Conservation (phyloP, 2,888 invertebrate species). For the Mylabris sibirica region DNA sequence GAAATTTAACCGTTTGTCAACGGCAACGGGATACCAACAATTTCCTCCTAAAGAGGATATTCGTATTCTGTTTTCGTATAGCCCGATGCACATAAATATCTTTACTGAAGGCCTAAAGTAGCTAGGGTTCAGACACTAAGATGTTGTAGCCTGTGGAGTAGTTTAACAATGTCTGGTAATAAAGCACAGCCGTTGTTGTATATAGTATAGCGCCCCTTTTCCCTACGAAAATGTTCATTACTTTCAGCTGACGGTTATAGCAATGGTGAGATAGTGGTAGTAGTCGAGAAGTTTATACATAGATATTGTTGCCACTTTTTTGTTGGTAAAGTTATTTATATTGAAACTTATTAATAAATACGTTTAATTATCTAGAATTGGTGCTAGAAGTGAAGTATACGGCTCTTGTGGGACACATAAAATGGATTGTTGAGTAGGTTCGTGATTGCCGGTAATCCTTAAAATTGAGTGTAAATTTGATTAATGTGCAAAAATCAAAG, state of each 20-base stretch:
- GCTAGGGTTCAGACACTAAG: slow-evolving; percentile 24
- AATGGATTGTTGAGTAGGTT: background rate
- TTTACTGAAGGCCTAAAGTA: slow-evolving; percentile 31
- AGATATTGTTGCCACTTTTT: background rate
- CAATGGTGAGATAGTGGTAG: slow-evolving; percentile 19
- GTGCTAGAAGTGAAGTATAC: background rate
- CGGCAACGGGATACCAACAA: background rate
- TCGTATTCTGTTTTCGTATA: slow-evolving; percentile 44
- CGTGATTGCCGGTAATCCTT: background rate
- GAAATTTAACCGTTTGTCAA: slow-evolving; percentile 4
- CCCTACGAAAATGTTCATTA: slow-evolving; percentile 41
- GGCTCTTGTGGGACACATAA: background rate
- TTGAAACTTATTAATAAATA: background rate
- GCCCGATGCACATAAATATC: slow-evolving; percentile 47
- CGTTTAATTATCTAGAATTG: background rate
- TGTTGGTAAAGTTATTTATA: background rate
- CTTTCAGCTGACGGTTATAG: slow-evolving; percentile 41
- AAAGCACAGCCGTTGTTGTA: slow-evolving; percentile 43
- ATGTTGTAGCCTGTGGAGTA: slow-evolving; percentile 33
- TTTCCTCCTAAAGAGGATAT: slow-evolving; percentile 41
- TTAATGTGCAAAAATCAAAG: background rate
- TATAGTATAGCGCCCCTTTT: slow-evolving; percentile 16
- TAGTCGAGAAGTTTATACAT: background rate
- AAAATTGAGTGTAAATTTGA: background rate
- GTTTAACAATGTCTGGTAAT: slow-evolving; percentile 44